A percentile compares a stretch with the other conserved stretches of the same genome.
Conservation (phyloP, 2,797 vertebrate genomes). For the Tragelaphus oryx region DNA sequence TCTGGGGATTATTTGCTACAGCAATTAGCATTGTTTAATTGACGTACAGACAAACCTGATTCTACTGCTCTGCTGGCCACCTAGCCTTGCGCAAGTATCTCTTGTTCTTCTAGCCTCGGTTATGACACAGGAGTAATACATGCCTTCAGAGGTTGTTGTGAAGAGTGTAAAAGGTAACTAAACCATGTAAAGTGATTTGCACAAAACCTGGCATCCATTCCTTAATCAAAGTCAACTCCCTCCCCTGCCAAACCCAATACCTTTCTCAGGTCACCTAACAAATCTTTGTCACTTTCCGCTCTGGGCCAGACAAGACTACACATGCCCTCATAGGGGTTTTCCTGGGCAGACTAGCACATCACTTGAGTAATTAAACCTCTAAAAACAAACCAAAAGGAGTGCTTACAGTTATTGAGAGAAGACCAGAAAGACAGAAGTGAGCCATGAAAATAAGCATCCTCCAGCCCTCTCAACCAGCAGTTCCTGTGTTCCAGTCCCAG, state of each 20-base stretch:
- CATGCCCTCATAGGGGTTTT: too few relatives aligned
- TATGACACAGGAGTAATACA: not conserved
- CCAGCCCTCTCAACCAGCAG: not conserved
- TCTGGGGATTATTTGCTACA: not conserved
- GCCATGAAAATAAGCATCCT: too few relatives aligned
- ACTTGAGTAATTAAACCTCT: not conserved
- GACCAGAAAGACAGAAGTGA: not conserved
- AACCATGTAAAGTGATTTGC: too few relatives aligned
- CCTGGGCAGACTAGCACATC: not conserved
- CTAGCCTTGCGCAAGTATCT: not conserved
- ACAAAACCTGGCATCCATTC: not conserved
- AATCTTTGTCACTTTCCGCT: not conserved
- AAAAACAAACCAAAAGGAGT: not conserved
- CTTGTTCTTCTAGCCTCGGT: not conserved
- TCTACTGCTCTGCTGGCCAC: too few relatives aligned
- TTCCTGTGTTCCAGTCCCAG: not conserved
- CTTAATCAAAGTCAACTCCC: not conserved
- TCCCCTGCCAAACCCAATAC: not conserved
- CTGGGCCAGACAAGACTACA: too few relatives aligned
- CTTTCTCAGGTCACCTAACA: not conserved
- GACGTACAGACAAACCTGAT: not conserved
- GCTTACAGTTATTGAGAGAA: not conserved
- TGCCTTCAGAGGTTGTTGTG: not conserved
- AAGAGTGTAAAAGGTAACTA: not conserved
- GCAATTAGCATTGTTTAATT: too few relatives aligned